Conservation (phyloP, 2,113 vertebrate species). For the Vidua macroura region DNA sequence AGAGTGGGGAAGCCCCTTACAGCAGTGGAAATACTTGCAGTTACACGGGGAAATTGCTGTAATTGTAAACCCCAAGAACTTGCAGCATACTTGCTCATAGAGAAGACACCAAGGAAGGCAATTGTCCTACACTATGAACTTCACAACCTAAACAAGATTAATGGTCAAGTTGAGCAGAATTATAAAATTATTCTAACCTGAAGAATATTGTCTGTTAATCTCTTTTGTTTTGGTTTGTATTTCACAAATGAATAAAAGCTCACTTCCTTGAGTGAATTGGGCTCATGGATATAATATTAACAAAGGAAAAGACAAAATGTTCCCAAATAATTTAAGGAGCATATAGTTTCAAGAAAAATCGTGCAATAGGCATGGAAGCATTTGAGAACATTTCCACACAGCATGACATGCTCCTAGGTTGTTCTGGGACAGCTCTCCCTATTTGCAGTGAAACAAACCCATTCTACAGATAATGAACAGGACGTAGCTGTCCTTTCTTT, state of each 20-base stretch:
- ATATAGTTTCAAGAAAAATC: not conserved
- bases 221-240: not conserved
- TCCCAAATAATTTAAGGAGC: not conserved
- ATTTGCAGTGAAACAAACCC: not conserved
- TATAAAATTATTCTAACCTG: not conserved
- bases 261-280: not conserved
- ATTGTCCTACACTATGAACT: fast-evolving
- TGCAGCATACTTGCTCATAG: not conserved
- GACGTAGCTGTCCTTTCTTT: not conserved
- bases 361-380: not conserved
- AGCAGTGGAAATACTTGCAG: not conserved
- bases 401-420: not conserved
- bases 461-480: not conserved
- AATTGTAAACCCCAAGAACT: not conserved
- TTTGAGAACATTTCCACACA: not conserved
- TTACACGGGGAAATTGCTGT: not conserved
- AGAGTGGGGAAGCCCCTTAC: not conserved
- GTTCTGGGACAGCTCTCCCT: not conserved
- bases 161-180: not conserved
- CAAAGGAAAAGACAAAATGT: not conserved
- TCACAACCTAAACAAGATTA: not conserved
- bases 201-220: not conserved
- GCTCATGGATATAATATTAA: not conserved
- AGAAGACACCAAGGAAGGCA: not conserved
- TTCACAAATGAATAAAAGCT: not conserved